Conservation (phyloP, 2,113 vertebrate genomes). For the Acinonyx jubatus region DNA sequence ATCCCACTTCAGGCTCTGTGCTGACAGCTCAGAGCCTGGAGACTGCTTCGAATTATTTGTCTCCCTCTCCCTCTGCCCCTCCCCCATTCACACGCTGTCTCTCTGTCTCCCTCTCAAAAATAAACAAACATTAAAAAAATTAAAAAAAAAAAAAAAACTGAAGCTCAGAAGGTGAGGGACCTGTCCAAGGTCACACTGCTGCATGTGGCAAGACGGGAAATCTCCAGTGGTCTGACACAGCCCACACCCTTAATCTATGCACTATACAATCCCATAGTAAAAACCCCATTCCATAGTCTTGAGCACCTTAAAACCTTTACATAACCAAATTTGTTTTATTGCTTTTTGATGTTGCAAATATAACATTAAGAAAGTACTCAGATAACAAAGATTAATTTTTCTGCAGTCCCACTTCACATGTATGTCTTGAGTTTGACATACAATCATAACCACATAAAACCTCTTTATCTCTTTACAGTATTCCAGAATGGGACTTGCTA, state of each 20-base stretch:
- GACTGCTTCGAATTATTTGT: too few species aligned
- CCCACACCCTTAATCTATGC: neutral
- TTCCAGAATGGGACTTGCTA: neutral
- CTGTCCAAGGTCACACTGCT: constrained; percentile 15
- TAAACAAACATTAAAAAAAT: too few species aligned
- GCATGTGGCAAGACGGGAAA: neutral
- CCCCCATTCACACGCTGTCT: too few species aligned
- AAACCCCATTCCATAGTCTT: neutral
- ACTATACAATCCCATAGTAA: neutral
- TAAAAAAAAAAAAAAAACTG: neutral
- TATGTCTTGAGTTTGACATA: neutral
- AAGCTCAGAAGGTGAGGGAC: neutral
- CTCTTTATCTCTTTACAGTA: constrained; percentile 2
- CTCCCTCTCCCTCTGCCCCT: too few species aligned
- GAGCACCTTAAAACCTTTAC: neutral
- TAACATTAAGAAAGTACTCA: neutral
- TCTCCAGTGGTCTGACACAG: neutral
- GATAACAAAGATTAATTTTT: neutral
- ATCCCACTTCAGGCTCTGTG: too few species aligned
- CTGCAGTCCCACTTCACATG: neutral
- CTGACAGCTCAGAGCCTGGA: too few species aligned
- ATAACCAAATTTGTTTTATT: neutral
- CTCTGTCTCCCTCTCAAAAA: too few species aligned
- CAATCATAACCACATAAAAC: constrained; percentile 15
- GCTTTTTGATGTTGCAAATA: constrained; percentile 38